These are phyloP conservation scores for Saturnia japonica DNA, from an alignment of 2,888 invertebrate species.

Conservation along the genomic window DNA sequence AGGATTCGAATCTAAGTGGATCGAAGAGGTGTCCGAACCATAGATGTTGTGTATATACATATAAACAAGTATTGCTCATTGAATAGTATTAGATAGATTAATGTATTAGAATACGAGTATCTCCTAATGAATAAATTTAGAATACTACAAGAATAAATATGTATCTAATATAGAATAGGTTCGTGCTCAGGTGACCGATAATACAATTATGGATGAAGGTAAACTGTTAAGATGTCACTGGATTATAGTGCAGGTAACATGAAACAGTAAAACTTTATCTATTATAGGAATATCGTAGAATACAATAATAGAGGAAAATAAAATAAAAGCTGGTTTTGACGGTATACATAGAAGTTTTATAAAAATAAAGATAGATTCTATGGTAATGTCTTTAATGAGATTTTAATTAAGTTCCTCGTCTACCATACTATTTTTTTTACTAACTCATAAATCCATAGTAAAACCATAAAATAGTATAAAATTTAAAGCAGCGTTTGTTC, in stretches of 20 bases:
- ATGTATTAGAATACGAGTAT: neutral
- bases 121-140: neutral
- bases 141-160: neutral
- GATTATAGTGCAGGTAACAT: conserved; percentile 28
- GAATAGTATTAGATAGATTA: neutral
- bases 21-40: no score
- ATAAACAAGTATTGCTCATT: no score
- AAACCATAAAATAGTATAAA: no score
- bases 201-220: conserved; percentile 47
- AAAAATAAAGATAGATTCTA: neutral
- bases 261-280: conserved; percentile 9
- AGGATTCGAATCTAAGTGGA: no score
- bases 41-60: no score
- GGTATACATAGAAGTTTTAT: neutral
- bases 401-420: neutral
- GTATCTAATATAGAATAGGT: conserved; percentile 7
- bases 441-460: neutral
- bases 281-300: neutral
- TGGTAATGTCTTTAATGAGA: neutral
- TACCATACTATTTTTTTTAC: neutral
- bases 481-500: no score
- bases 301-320: neutral
- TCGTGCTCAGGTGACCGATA: conserved; percentile 28
- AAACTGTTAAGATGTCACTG: conserved; percentile 32
- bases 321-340: neutral